Evolutionary conservation across 2,888 invertebrate genomes (phyloP).

Genomic region (Blastobasis lacticolella): DNA sequence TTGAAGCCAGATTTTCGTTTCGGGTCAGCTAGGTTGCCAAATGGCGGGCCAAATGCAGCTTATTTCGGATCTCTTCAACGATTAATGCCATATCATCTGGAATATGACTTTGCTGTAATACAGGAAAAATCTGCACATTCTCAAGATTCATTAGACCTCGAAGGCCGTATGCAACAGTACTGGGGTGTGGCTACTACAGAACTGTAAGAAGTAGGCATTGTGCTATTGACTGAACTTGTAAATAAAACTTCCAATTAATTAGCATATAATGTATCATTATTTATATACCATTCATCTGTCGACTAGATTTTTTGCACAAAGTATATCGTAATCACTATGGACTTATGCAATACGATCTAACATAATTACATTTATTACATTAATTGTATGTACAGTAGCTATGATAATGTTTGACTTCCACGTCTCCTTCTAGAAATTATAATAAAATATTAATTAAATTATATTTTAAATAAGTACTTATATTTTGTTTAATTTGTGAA

Average conservation of each 20-base stretch:
- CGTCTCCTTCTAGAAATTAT: constrained; percentile 1
- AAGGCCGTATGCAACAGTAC: constrained; percentile 90
- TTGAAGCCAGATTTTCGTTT: constrained; percentile 75
- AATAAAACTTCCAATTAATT: constrained; percentile 59
- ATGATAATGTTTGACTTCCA: constrained; percentile 36
- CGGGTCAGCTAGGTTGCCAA: constrained; percentile 75
- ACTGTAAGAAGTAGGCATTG: constrained; percentile 55
- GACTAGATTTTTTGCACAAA: constrained; percentile 73
- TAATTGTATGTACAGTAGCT: constrained; percentile 47
- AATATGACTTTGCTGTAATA: constrained; percentile 88
- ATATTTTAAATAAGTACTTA: constrained; percentile 4
- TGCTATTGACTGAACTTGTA: constrained; percentile 31
- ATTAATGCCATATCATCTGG: constrained; percentile 86
- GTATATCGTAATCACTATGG: constrained; percentile 56
- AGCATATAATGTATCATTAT: constrained; percentile 45
- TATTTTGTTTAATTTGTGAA: background rate
- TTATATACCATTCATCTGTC: constrained; percentile 63
- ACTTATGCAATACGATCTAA: constrained; percentile 47
- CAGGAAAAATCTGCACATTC: constrained; percentile 80
- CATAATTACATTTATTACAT: constrained; percentile 18
- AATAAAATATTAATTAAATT: constrained; percentile 17
- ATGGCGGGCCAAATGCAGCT: constrained; percentile 88
- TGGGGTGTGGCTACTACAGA: constrained; percentile 94
- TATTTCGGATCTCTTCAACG: constrained; percentile 90
- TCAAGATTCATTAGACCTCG: constrained; percentile 85